Base-by-base conservation (phyloP, 2,113 vertebrate species). In the Saimiri boliviensis region DNA sequence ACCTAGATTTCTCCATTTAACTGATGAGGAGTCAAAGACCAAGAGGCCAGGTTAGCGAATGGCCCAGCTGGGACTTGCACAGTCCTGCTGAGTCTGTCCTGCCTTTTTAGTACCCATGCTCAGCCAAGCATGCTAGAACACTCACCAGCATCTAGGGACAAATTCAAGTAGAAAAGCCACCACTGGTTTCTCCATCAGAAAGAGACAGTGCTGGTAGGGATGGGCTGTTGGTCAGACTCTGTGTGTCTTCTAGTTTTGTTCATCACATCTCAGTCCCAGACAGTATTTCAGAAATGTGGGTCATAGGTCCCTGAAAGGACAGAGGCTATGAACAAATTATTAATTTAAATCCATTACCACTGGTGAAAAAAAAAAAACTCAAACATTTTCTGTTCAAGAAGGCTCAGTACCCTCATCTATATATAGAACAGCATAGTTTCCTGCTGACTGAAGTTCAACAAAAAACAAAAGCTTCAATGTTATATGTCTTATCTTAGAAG, bases 401-500 rank as follows among this genome's bases (percentile, higher is more conserved):
- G 66, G 30, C 83, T 70, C 52, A 37, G 68, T 12, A 32, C 21
- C 35, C 66, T 86, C 0, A 1, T 93, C 80, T 93, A 3, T 93
- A 70, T 84, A 92, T 58, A 96, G 92, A 87, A 54, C 0, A 2
- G 5, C 88, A 71, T 42, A 30, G 6, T 71, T 96, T 94, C 93
- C 68, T 93, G 77, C 87, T 94, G 79, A 92, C 93, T 60, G 0
- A 66, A 79, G 73, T 76, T 45, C 66, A 47, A n/a, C 20, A 40
- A 9, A 40, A 85, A 73, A 42, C 85, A 93, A 73, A 93, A 86
- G 37, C 60, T 66, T 60, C 79, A 68, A n/a, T 95, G 66, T 68
- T 79, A 54, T 27, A 66, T 82, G 97, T 92, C 97, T 96, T 79
- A 76, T 92, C 94, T 93, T 94, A 45, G 86, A 88, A 97, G 94